Percentiles rank a stretch among this genome's conserved stretches.
Conservation (phyloP, 2,797 vertebrate genomes). For the Poecilia wingei region DNA sequence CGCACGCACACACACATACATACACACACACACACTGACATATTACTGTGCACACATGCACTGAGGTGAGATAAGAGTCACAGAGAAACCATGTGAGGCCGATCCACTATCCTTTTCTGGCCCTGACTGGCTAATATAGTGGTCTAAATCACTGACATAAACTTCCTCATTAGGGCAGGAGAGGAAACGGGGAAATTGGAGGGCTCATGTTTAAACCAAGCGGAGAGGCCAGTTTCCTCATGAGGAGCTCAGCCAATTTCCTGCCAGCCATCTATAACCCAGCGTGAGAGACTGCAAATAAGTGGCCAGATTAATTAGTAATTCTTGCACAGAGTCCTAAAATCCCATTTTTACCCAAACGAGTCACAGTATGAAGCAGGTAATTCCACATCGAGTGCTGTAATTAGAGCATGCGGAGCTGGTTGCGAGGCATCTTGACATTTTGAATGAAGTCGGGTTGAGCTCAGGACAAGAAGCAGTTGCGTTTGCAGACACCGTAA, state of each 20-base stretch:
- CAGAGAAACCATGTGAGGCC: conserved; percentile 31
- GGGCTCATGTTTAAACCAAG: conserved; percentile 56
- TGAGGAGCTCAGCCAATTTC: conserved; percentile 65
- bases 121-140: conserved; percentile 50
- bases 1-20: no score
- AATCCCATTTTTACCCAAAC: conserved; percentile 39
- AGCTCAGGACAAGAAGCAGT: not conserved
- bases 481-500: conserved; percentile 5
- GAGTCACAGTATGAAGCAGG: conserved; percentile 37
- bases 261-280: conserved; percentile 55
- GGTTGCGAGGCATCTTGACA: conserved; percentile 30
- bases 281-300: conserved; percentile 36
- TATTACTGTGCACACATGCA: conserved; percentile 1
- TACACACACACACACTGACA: conserved; percentile 7
- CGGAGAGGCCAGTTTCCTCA: conserved; percentile 55
- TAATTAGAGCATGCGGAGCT: conserved; percentile 35
- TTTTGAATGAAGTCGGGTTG: conserved; percentile 6
- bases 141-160: conserved; percentile 67
- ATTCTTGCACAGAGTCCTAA: conserved; percentile 39
- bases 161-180: conserved; percentile 65
- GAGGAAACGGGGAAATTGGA: conserved; percentile 66
- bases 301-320: conserved; percentile 38
- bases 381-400: conserved; percentile 25
- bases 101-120: conserved; percentile 30
- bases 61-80: conserved; percentile 23